phyloP scores from a whole-genome alignment of 2,797 vertebrate species.

The Acipenser ruthenus region DNA sequence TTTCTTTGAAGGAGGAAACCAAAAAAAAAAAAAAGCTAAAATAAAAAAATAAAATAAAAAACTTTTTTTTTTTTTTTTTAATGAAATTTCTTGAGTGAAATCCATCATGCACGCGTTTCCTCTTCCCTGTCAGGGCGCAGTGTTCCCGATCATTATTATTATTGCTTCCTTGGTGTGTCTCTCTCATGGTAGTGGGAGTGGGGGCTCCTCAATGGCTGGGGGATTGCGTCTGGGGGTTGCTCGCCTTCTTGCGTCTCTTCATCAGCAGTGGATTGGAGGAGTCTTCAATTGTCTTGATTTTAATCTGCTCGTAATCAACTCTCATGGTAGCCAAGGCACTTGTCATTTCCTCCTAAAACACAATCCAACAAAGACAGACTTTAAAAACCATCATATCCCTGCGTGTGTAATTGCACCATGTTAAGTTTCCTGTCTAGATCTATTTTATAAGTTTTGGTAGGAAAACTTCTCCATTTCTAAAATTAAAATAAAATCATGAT shows the following conservation, averaged over 20 bases:
- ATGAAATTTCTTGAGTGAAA: constrained; percentile 23
- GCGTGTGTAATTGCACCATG: too few species aligned
- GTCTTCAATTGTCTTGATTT: constrained; percentile 95
- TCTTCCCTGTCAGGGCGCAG: constrained; percentile 13
- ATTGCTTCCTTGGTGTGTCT: constrained; percentile 76
- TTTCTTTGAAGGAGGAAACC: constrained; percentile 29
- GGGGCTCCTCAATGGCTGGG: constrained; percentile 34
- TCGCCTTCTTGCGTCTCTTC: constrained; percentile 88
- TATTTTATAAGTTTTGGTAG: too few species aligned
- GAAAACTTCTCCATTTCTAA: too few species aligned
- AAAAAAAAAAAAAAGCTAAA: constrained; percentile 41
- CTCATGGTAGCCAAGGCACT: constrained; percentile 97
- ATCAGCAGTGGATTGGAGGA: constrained; percentile 88
- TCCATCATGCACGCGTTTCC: constrained; percentile 39
- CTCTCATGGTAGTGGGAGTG: constrained; percentile 23
- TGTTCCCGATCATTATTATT: constrained; percentile 48
- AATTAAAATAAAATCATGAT: too few species aligned
- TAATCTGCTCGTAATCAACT: constrained; percentile 95
- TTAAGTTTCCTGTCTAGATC: too few species aligned
- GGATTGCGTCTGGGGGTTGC: constrained; percentile 17
- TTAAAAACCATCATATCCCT: not conserved
- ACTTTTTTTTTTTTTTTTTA: constrained; percentile 27
- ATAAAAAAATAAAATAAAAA: constrained; percentile 44
- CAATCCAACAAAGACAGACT: not conserved
- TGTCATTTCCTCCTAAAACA: constrained; percentile 90